Conservation (phyloP, 35 echinoderm and acorn worm species). For the Stichopus chloronotus region DNA sequence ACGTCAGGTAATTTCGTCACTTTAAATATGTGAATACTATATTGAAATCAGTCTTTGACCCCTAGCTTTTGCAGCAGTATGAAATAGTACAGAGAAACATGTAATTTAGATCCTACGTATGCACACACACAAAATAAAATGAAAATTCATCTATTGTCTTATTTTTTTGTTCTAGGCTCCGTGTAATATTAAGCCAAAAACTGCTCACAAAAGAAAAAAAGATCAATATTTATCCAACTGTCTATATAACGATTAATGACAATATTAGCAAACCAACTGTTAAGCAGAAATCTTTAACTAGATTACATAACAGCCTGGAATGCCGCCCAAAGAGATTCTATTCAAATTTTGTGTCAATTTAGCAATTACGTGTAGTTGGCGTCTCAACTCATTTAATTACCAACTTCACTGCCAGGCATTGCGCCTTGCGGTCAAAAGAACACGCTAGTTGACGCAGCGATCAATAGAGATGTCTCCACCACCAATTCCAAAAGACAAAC, state of each 20-base stretch:
- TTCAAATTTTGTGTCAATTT: conserved; percentile 55
- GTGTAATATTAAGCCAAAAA: no score
- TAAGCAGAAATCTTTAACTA: conserved; percentile 32
- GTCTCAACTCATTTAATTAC: conserved; percentile 36
- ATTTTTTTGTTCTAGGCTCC: no score
- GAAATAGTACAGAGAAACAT: no score
- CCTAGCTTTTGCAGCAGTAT: no score
- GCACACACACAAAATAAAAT: no score
- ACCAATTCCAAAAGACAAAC: not conserved
- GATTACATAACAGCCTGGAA: not conserved
- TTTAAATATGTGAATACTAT: no score
- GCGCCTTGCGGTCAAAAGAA: conserved; percentile 34
- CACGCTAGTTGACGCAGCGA: not conserved
- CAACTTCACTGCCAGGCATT: not conserved
- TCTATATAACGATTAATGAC: conserved; percentile 35
- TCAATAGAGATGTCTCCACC: not conserved
- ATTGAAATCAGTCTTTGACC: no score
- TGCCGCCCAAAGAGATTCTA: conserved; percentile 34
- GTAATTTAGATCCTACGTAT: no score
- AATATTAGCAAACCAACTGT: conserved; percentile 52
- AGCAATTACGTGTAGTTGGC: conserved; percentile 39
- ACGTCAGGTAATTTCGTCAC: no score
- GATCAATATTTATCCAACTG: conserved; percentile 46
- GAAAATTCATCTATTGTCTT: no score
- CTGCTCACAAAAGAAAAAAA: not conserved